phyloP scores from a whole-genome alignment of 2,888 invertebrate species.

The Pristionchus exspectatus region DNA sequence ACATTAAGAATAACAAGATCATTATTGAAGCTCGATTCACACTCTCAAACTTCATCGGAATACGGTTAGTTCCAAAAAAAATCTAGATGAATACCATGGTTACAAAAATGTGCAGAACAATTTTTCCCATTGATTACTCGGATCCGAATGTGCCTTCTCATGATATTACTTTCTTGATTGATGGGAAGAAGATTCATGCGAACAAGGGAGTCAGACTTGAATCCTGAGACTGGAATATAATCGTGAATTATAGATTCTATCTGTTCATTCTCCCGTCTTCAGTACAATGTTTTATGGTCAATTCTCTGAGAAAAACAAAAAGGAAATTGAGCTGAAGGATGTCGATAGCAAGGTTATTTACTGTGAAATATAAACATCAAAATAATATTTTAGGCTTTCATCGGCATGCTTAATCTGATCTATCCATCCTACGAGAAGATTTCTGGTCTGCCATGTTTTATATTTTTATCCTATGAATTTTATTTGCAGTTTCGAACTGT shows the following conservation, averaged over 20 bases:
- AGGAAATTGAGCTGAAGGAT: conserved; percentile 1
- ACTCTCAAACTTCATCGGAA: background rate
- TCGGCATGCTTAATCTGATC: background rate
- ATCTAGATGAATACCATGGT: too few species aligned
- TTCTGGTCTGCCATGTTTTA: background rate
- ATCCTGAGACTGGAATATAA: background rate
- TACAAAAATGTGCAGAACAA: background rate
- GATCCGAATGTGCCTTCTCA: background rate
- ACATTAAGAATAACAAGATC: background rate
- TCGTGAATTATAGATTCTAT: background rate
- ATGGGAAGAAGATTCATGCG: background rate
- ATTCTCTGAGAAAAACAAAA: background rate
- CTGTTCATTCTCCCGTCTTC: background rate
- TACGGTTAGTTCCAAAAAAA: too few species aligned
- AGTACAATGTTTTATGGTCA: background rate
- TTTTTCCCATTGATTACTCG: background rate
- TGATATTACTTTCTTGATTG: background rate
- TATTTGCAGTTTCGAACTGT: background rate
- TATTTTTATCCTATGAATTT: background rate
- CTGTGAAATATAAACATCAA: background rate
- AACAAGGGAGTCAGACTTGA: background rate
- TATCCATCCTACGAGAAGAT: background rate
- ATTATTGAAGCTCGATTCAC: background rate
- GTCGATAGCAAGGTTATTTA: background rate
- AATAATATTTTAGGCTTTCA: background rate